phyloP scores from a whole-genome alignment of 2,797 vertebrate species.

The Miichthys miiuy region DNA sequence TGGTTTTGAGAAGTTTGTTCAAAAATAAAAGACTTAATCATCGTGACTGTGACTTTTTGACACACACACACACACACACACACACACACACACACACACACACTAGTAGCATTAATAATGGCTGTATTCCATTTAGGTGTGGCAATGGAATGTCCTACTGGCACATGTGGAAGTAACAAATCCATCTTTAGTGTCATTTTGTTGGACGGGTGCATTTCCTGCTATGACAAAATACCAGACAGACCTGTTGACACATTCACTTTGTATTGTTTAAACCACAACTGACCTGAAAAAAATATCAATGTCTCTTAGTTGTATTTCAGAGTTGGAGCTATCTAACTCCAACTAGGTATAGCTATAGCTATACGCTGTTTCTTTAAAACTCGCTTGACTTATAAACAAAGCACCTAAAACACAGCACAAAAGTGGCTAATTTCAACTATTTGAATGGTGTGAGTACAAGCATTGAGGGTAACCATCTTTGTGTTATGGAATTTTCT shows the following conservation, averaged over 20 bases:
- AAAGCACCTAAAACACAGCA: background rate
- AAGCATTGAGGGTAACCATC: background rate
- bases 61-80: too few species aligned
- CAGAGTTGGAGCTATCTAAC: background rate
- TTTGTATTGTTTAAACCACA: background rate
- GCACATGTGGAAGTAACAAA: background rate
- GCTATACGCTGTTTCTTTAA: background rate
- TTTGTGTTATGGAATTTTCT: too few species aligned
- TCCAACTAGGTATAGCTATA: too few species aligned
- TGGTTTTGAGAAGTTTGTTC: background rate
- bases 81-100: too few species aligned
- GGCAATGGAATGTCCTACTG: background rate
- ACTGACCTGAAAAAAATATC: background rate
- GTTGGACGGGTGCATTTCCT: background rate
- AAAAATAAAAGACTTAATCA: too few species aligned
- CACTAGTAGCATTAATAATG: background rate
- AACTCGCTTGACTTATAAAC: background rate
- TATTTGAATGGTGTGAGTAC: background rate
- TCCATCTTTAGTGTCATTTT: background rate
- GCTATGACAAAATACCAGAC: background rate
- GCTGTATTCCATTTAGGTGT: background rate
- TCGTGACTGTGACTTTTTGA: too few species aligned
- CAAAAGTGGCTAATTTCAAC: background rate
- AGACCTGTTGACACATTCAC: background rate
- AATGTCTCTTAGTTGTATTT: background rate